These are phyloP conservation scores for Perca flavescens DNA, from an alignment of 2,113 vertebrate genomes.

Conservation along the genomic window DNA sequence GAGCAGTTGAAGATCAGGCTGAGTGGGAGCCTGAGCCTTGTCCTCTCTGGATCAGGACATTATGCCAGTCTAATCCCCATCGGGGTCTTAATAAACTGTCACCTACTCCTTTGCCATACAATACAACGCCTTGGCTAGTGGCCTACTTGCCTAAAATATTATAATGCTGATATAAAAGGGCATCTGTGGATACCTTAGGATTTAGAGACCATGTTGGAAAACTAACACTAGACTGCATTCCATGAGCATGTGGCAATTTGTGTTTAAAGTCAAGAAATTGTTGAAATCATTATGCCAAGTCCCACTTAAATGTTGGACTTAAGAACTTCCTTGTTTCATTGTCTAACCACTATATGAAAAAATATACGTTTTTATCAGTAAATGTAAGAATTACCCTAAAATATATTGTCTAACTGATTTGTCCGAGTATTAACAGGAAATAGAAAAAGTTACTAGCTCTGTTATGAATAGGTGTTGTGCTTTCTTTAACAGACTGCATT, in stretches of 20 bases:
- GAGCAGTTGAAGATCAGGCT: constrained; percentile 70
- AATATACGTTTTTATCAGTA: constrained; percentile 79
- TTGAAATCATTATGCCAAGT: constrained; percentile 59
- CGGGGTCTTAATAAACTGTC: constrained; percentile 59
- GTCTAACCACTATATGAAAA: constrained; percentile 73
- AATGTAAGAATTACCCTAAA: constrained; percentile 82
- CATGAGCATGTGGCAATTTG: constrained; percentile 79
- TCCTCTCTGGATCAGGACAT: constrained; percentile 73
- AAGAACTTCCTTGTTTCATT: constrained; percentile 69
- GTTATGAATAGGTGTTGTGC: constrained; percentile 83
- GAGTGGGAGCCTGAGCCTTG: constrained; percentile 66
- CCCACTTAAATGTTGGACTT: constrained; percentile 49
- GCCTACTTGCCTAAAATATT: constrained; percentile 66
- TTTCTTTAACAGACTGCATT: constrained; percentile 81
- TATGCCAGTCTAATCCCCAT: constrained; percentile 66
- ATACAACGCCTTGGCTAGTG: constrained; percentile 79
- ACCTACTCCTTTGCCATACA: constrained; percentile 72
- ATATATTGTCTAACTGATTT: constrained; percentile 79
- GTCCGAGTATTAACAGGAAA: constrained; percentile 73
- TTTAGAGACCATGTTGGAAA: constrained; percentile 57
- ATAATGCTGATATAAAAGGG: constrained; percentile 68
- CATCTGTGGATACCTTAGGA: constrained; percentile 67
- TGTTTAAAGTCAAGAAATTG: constrained; percentile 67
- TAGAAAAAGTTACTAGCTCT: constrained; percentile 74
- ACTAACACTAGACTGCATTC: constrained; percentile 79